Evolutionary conservation across 2,797 vertebrate genomes (phyloP), one percentile per base, ranked within the genome.

Genomic region (Steatocranus sp.): DNA sequence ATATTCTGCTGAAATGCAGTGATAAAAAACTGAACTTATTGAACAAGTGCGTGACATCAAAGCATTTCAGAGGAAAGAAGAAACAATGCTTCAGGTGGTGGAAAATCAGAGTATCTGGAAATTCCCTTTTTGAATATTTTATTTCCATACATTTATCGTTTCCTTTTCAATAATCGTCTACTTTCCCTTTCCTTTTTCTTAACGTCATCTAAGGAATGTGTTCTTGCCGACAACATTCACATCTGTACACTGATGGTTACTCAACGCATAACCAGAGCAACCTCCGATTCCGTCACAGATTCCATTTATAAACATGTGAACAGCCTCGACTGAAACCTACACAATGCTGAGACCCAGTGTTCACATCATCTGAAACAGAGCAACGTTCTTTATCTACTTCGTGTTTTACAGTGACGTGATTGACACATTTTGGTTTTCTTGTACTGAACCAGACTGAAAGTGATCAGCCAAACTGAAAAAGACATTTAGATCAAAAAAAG

Each of bases 241-340:
- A 58, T 17, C 77, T 88, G 53, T 6, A n/a, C 32, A 2, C 15
- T 83, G 77, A 80, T 93, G 77, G 92, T 91, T 88, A 86, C 23
- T 51, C 49, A 76, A 23, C 34, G 56, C 8, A 25, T 79, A 25
- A 80, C 83, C 76, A 85, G 73, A 76, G 23, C 2, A 18, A 11
- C 58, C 41, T 51, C 56, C 48, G 30, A 34, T 61, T 82, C 3
- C 3, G 0, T 56, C 46, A 32, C 43, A 68, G 15, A 74, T 66
- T 77, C 25, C 32, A 85, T 68, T 48, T 36, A 76, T 81, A 81
- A 85, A 86, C 80, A 81, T 15, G 20, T 17, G 61, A 38, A 34
- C 8, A 20, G 15, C 8, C 6, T 15, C 27, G 6, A 30, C 58
- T 11, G 3, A 5, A 4, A 8, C 79, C 46, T 27, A 17, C 11